Evolutionary conservation across 1,140 invertebrate species (phyloP).

Genomic region (Drosophila oshimai): DNA sequence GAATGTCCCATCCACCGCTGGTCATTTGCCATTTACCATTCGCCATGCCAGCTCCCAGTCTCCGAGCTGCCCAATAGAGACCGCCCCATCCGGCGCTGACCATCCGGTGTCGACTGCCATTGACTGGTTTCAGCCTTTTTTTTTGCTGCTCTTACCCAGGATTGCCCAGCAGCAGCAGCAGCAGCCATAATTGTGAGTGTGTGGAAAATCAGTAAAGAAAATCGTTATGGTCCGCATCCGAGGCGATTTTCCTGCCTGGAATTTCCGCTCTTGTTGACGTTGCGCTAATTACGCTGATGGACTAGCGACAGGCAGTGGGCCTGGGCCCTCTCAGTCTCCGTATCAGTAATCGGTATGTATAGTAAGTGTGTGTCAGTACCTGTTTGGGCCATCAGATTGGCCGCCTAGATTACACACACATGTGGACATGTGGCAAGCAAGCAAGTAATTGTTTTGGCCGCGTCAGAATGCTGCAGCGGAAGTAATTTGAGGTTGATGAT

Average conservation of each 20-base stretch:
- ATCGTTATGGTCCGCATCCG: slow-evolving; percentile 66
- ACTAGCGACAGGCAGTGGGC: slow-evolving; percentile 46
- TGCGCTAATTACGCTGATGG: slow-evolving; percentile 71
- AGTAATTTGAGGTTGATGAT: slow-evolving; percentile 75
- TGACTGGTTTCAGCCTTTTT: slow-evolving; percentile 49
- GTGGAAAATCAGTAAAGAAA: slow-evolving; percentile 56
- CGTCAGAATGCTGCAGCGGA: slow-evolving; percentile 70
- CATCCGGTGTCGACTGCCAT: slow-evolving; percentile 73
- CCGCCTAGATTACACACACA: slow-evolving; percentile 42
- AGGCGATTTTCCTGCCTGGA: slow-evolving; percentile 74
- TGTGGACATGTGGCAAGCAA: slow-evolving; percentile 1
- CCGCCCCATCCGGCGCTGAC: slow-evolving; percentile 66
- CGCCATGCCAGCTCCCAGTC: background rate
- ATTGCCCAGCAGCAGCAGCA: too few species aligned
- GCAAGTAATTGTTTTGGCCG: slow-evolving; percentile 58
- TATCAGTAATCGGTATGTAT: background rate
- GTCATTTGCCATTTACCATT: slow-evolving; percentile 7
- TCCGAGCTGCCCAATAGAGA: slow-evolving; percentile 43
- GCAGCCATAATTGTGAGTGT: slow-evolving; percentile 57
- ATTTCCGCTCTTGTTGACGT: slow-evolving; percentile 67
- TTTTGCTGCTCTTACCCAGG: slow-evolving; percentile 34
- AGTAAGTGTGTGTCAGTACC: slow-evolving; percentile 11
- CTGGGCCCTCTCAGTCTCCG: background rate
- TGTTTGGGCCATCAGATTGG: slow-evolving; percentile 52
- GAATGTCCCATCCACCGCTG: slow-evolving; percentile 43